Evolutionary conservation across 1,140 invertebrate species (phyloP), one percentile per base, ranked within the genome.

Genomic region (Rhopalosiphum maidis): DNA sequence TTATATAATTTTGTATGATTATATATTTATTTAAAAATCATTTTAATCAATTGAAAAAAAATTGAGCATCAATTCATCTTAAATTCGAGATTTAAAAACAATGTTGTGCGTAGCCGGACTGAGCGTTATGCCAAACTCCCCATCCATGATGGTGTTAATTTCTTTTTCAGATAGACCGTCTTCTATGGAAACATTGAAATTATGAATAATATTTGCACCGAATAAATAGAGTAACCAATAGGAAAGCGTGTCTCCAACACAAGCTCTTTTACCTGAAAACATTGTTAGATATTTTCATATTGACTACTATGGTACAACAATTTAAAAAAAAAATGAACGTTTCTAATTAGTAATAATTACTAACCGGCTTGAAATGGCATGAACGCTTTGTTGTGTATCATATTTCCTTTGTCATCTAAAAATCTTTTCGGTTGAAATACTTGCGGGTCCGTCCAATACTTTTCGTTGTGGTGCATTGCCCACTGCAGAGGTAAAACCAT

Each of bases 161-260:
- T 93, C 90, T 60, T 94, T 41, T 90, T 68, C 60, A 22, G 93
- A 85, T 83, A 93, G 8, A n/a, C 23, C 35, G 22, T 83, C 46
- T 55, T 89, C 87, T 9, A 43, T 15, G 6, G 93, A 90, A 60
- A 97, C 55, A 30, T 95, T 95, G 94, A 97, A 98, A 22, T 95
- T 95, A 15, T 97, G 96, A 1, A 99, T 94, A 25, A 98, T 96
- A 37, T 96, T 95, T 0, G 96, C 95, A 87, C 96, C 95, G 95
- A 97, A 97, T 9, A 98, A 94, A 94, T 97, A 96, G 89, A 98
- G 94, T 90, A 98, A 95, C 96, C 98, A 98, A 94, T 96, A 96
- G 2, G 97, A 98, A 68, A 99, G 95, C 94, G 98, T 97, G 94
- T 99, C 98, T 9, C 98, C 98, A 0, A 98, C 96, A 95, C 98